Evolutionary conservation across 2,888 invertebrate species (phyloP).

Genomic region (Chrysolina haemoptera): DNA sequence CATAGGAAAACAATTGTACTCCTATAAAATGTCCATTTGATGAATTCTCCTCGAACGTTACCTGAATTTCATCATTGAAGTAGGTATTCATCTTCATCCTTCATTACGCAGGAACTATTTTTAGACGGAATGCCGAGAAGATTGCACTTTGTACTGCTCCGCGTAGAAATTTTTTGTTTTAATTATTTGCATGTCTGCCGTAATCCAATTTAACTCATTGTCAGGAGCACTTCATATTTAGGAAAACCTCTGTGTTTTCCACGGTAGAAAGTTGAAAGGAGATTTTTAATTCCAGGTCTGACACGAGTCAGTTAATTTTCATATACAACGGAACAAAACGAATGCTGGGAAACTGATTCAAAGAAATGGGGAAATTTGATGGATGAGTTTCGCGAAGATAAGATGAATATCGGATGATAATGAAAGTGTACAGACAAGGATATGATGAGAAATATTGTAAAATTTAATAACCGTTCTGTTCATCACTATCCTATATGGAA

Average conservation of each 20-base stretch:
- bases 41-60: neutral
- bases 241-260: slow-evolving; percentile 37
- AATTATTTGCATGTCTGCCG: slow-evolving; percentile 39
- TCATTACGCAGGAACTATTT: neutral
- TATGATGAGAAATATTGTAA: neutral
- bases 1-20: too few relatives aligned
- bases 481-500: too few relatives aligned
- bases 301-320: slow-evolving; percentile 41
- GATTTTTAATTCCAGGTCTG: slow-evolving; percentile 37
- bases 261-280: slow-evolving; percentile 37
- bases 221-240: slow-evolving; percentile 38
- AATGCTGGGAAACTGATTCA: neutral
- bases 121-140: slow-evolving; percentile 20
- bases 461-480: too few relatives aligned
- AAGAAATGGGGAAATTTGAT: neutral
- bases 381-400: slow-evolving; percentile 7
- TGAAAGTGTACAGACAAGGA: neutral
- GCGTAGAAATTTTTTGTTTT: slow-evolving; percentile 33
- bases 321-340: slow-evolving; percentile 18
- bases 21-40: neutral
- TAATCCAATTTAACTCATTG: slow-evolving; percentile 45
- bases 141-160: slow-evolving; percentile 32
- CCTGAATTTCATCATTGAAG: neutral
- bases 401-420: neutral
- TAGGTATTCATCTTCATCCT: neutral